Evolutionary conservation across 2,797 vertebrate genomes (phyloP).

Genomic region (Melanotaenia parkinsoni): DNA sequence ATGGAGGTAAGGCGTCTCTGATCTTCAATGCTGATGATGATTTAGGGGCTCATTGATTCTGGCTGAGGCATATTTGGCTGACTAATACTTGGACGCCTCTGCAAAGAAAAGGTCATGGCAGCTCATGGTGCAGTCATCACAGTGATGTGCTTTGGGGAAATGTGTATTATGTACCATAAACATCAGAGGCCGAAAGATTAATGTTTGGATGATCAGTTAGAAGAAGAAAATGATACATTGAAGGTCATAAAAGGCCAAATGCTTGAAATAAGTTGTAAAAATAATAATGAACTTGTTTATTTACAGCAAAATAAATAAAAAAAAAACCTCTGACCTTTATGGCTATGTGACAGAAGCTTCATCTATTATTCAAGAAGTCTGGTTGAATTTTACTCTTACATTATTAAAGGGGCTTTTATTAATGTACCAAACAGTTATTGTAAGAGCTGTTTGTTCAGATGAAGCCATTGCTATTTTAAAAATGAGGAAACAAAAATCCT

Average conservation of each 20-base stretch:
- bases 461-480: slow-evolving; percentile 12
- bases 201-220: background rate
- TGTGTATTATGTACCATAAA: slow-evolving; percentile 15
- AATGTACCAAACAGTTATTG: slow-evolving; percentile 18
- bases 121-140: slow-evolving; percentile 34
- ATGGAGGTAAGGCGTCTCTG: slow-evolving; percentile 68
- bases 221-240: background rate
- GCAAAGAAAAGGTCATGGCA: slow-evolving; percentile 58
- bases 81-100: slow-evolving; percentile 61
- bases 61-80: slow-evolving; percentile 59
- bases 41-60: slow-evolving; percentile 64
- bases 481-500: slow-evolving; percentile 5
- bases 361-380: slow-evolving; percentile 38
- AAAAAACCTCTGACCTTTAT: slow-evolving; percentile 6
- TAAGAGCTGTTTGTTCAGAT: slow-evolving; percentile 25
- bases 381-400: slow-evolving; percentile 7
- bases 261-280: slow-evolving; percentile 15
- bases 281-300: slow-evolving; percentile 2
- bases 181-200: slow-evolving; percentile 4
- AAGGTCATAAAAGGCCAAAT: background rate
- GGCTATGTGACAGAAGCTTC: slow-evolving; percentile 19
- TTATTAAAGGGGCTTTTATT: slow-evolving; percentile 13
- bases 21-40: slow-evolving; percentile 52
- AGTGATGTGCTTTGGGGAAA: slow-evolving; percentile 23
- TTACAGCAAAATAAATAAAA: slow-evolving; percentile 20